phyloP scores from a whole-genome alignment of 2,797 vertebrate species.

The Phataginus tetradactyla region DNA sequence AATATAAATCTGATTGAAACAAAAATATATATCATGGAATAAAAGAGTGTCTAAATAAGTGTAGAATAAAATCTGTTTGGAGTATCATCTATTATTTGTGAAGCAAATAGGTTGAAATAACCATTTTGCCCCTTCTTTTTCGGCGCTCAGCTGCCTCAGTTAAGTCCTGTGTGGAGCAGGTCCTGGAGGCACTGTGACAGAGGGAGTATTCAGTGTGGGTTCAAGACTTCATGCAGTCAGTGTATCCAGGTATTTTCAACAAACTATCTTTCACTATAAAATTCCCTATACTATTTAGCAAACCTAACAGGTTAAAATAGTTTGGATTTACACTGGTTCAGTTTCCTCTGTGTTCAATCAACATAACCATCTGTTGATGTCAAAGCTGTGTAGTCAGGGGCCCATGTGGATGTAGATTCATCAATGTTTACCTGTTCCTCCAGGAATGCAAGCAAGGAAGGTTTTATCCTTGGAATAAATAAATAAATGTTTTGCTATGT shows the following conservation, averaged over 20 bases:
- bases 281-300: background rate
- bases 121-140: background rate
- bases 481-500: background rate
- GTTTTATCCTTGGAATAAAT: background rate
- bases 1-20: background rate
- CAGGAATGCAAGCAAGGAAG: background rate
- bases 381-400: background rate
- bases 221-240: background rate
- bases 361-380: background rate
- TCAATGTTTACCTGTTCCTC: background rate
- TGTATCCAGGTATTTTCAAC: background rate
- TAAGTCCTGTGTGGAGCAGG: background rate
- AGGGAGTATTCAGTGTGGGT: background rate
- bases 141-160: background rate
- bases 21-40: background rate
- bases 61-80: background rate
- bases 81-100: background rate
- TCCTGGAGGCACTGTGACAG: background rate
- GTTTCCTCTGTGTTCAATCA: background rate
- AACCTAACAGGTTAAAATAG: background rate
- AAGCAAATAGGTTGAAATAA: background rate
- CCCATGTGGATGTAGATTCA: background rate
- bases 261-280: background rate
- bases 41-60: background rate
- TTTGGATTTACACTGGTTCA: background rate